These are phyloP conservation scores for Sylvia borin DNA, from an alignment of 2,797 vertebrate genomes.

Conservation along the genomic window DNA sequence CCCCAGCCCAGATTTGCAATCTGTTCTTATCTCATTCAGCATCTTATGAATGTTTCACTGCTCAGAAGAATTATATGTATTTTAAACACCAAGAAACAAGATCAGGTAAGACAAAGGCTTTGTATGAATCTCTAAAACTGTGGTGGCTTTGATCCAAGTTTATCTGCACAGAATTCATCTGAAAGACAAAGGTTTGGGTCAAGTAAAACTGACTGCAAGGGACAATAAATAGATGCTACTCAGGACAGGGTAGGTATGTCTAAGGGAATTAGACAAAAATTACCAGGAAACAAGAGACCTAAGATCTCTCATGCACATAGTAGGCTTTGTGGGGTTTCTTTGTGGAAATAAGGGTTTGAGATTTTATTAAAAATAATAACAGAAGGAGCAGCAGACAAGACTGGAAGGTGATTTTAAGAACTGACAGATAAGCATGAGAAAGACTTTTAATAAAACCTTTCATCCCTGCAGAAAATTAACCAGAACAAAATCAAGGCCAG, in stretches of 20 bases:
- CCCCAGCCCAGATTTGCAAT: slow-evolving; percentile 13
- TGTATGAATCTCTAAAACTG: background rate
- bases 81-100: slow-evolving; percentile 19
- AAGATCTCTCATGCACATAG: background rate
- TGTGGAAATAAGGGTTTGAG: background rate
- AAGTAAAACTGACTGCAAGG: background rate
- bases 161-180: background rate
- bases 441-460: background rate
- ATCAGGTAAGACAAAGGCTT: background rate
- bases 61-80: slow-evolving; percentile 24
- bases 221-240: background rate
- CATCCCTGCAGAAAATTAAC: background rate
- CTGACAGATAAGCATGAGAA: background rate
- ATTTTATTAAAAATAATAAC: background rate
- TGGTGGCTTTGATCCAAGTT: background rate
- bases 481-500: background rate
- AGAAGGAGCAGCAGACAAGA: background rate
- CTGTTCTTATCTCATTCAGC: slow-evolving; percentile 24
- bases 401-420: background rate
- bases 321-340: background rate
- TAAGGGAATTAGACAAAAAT: background rate
- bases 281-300: background rate
- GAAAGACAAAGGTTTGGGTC: background rate
- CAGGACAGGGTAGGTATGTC: background rate
- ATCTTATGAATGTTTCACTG: background rate